Conservation (phyloP, 2,888 invertebrate genomes). For the Seira ritae region DNA sequence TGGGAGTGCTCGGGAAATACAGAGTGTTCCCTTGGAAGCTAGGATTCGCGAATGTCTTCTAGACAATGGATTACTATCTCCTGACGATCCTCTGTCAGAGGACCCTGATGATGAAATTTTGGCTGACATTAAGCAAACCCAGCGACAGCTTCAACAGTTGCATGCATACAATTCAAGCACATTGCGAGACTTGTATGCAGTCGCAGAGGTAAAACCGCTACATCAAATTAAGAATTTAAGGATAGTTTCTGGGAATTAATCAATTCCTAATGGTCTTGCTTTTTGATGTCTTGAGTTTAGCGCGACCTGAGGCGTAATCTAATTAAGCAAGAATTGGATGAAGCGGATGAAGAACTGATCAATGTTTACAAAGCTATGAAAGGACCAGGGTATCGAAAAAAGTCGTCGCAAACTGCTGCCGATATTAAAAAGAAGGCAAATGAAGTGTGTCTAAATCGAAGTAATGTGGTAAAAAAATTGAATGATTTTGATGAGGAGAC, state of each 20-base stretch:
- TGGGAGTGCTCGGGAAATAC: constrained; percentile 40
- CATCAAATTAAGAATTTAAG: neutral
- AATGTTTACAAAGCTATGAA: constrained; percentile 90
- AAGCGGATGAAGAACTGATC: constrained; percentile 78
- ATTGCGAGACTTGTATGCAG: constrained; percentile 79
- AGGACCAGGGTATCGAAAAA: constrained; percentile 88
- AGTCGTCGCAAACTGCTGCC: constrained; percentile 80
- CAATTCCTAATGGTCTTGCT: neutral
- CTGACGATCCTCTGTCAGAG: constrained; percentile 53
- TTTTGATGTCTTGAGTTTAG: no score
- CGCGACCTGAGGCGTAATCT: constrained; percentile 73
- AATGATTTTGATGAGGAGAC: neutral
- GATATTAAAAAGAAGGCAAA: constrained; percentile 88
- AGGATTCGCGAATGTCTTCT: constrained; percentile 61
- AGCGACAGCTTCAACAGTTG: constrained; percentile 86
- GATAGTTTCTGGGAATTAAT: no score
- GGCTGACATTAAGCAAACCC: constrained; percentile 90
- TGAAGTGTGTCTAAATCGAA: constrained; percentile 82
- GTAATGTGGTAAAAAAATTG: constrained; percentile 52
- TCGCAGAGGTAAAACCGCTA: constrained; percentile 54
- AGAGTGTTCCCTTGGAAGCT: constrained; percentile 60
- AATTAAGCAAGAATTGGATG: constrained; percentile 75
- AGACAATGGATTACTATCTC: constrained; percentile 65
- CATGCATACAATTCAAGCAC: constrained; percentile 88
- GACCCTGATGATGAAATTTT: constrained; percentile 89